Percentiles rank a stretch among this genome's conserved stretches.
These are phyloP conservation scores for Ambastaia sidthimunki DNA, from an alignment of 2,797 vertebrate genomes.

Conservation along the genomic window DNA sequence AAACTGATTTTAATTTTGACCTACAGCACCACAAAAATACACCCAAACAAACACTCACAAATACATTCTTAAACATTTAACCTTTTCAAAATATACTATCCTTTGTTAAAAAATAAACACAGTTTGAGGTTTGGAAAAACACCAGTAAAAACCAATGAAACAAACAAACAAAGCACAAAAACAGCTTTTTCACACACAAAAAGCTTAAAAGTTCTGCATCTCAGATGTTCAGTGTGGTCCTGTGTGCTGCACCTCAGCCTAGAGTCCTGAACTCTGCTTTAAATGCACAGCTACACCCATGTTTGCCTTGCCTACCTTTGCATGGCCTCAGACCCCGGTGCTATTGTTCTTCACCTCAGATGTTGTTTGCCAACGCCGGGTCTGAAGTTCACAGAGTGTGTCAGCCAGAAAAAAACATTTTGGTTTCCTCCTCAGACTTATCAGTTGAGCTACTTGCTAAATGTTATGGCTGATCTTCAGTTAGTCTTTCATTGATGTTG, in stretches of 20 bases:
- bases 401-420: conserved; percentile 12
- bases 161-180: background rate
- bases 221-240: background rate
- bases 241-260: background rate
- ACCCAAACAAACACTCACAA: background rate
- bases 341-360: conserved; percentile 67
- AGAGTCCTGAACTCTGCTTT: conserved; percentile 24
- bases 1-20: background rate
- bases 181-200: background rate
- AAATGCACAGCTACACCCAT: conserved; percentile 64
- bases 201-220: background rate
- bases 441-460: background rate
- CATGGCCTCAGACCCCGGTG: conserved; percentile 27
- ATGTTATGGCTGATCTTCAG: background rate
- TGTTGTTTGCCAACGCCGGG: conserved; percentile 40
- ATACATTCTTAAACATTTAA: background rate
- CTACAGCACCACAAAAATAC: background rate
- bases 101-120: background rate
- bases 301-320: conserved; percentile 68
- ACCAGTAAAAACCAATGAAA: background rate
- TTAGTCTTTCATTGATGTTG: background rate
- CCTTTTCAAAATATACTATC: too few species aligned
- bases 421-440: background rate
- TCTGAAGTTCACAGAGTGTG: conserved; percentile 51
- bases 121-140: background rate